Conservation (phyloP, 2,797 vertebrate species). For the Alcedo atthis region DNA sequence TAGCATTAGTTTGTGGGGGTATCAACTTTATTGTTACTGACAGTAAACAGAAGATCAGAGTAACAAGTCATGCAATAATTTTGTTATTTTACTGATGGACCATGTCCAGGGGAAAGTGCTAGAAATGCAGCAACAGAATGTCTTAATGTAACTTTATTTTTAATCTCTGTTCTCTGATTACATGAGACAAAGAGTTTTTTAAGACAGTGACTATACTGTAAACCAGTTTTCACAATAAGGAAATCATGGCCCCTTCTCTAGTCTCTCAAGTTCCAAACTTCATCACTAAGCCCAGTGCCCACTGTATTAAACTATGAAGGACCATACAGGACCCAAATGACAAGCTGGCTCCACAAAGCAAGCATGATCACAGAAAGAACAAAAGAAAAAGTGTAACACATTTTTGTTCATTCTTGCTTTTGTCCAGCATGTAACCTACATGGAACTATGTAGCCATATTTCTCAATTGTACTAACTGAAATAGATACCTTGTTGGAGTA, state of each 20-base stretch:
- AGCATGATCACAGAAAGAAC: neutral
- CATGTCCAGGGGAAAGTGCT: neutral
- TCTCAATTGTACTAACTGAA: neutral
- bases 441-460: accelerated
- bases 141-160: neutral
- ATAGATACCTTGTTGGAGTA: neutral
- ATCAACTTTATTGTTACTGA: neutral
- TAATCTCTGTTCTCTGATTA: neutral
- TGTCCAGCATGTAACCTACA: neutral
- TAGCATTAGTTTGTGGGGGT: neutral
- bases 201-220: neutral
- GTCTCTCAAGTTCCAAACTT: neutral
- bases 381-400: neutral
- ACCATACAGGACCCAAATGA: neutral
- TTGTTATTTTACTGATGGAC: neutral
- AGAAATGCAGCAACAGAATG: neutral
- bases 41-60: neutral
- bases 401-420: neutral
- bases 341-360: neutral
- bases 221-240: neutral
- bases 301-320: neutral
- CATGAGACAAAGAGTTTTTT: neutral
- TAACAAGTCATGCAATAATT: neutral
- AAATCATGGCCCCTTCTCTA: neutral
- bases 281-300: neutral